A percentile compares a stretch with the other conserved stretches of the same genome.
phyloP scores from a whole-genome alignment of 2,113 vertebrate species.

The Pterocles burchelli region DNA sequence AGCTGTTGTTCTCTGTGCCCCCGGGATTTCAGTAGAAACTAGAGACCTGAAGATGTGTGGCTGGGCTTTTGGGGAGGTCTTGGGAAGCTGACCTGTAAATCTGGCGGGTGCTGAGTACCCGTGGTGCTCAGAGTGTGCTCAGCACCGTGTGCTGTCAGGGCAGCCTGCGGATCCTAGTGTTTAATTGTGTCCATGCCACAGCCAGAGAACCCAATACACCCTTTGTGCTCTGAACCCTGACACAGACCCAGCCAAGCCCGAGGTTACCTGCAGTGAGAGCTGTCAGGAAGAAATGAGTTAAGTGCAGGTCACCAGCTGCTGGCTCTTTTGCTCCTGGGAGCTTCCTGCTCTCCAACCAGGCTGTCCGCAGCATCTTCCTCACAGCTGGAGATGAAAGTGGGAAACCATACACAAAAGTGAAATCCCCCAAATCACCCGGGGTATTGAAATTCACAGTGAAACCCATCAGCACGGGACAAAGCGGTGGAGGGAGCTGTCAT shows the following conservation, averaged over 20 bases:
- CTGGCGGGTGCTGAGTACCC: not conserved
- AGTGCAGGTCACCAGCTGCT: not conserved
- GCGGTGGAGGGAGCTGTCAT: not conserved
- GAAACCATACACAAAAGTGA: not conserved
- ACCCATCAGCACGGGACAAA: not conserved
- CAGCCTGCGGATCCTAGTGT: not conserved
- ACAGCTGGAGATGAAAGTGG: not conserved
- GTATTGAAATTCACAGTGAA: not conserved
- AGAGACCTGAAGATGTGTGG: accelerated
- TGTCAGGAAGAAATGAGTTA: not conserved
- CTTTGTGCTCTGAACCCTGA: not conserved
- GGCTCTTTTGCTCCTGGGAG: not conserved
- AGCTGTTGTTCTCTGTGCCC: slow-evolving; percentile 26
- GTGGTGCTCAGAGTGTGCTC: not conserved
- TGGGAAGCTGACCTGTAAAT: not conserved
- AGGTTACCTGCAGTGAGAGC: not conserved
- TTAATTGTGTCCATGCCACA: not conserved
- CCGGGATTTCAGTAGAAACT: not conserved
- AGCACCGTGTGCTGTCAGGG: no score
- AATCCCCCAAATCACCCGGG: not conserved
- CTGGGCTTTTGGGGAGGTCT: not conserved
- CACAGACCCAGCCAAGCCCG: not conserved
- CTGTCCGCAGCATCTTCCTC: not conserved
- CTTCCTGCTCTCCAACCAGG: not conserved
- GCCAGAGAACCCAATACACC: not conserved